Base-by-base conservation (phyloP, 2,113 vertebrate species). In the Rhinopithecus roxellana region DNA sequence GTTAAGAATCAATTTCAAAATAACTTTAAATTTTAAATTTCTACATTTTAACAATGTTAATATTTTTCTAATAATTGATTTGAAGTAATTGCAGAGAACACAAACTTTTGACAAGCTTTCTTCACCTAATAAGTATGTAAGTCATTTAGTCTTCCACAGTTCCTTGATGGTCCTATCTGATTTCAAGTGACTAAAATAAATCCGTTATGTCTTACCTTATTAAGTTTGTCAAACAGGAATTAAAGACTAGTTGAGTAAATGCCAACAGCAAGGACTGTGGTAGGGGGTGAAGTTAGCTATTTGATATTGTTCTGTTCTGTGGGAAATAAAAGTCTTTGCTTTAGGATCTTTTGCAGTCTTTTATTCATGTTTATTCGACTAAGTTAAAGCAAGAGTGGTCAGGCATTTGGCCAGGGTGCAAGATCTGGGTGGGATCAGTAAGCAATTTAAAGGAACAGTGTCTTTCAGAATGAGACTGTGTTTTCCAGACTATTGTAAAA, bases 381-480 rank as follows among this genome's bases (percentile, higher is more conserved):
- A 97, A 97, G 61, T 97, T 97, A 97, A 98, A 98, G 91, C 38
- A 45, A 98, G 97, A 98, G 93, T 77, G 74, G 78, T 48, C 20
- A 93, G 98, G 98, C 98, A 98, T 77, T 96, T 87, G 67, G 98
- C 98, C 98, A 98, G 96, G 92, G 90, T 93, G 74, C 94, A 93
- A 96, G 90, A 83, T 93, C 94, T 97, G 97, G 94, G 94, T 70
- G 70, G 98, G 96, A 98, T 75, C 10, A 89, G 40, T 78, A 89
- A 90, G 75, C 79, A 69, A 89, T 55, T 99, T 99, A 98, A 99
- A 99, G 98, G 92, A 89, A 91, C 97, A 98, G 97, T 9, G 30
- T 88, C 81, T 96, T 80, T 69, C 22, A 48, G 55, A 90, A 17
- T 4, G 59, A 79, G 45, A 23, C 55, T 89, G 35, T 85, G 38